A percentile compares a stretch with the other conserved stretches of the same genome.
phyloP scores from a whole-genome alignment of 2,888 invertebrate species.

The Cosmopolites sordidus region DNA sequence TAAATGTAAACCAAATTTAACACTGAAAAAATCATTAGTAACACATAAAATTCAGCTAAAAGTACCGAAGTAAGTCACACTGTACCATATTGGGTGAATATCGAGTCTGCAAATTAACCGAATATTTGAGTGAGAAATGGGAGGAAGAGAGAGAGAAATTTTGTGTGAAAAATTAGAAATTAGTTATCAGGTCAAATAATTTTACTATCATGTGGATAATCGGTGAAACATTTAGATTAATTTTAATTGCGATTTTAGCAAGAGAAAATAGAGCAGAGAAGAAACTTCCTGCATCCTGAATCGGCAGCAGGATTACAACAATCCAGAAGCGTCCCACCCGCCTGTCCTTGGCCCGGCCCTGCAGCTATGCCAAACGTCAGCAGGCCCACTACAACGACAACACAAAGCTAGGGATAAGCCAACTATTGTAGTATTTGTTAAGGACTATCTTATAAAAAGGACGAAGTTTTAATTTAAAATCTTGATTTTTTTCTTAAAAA shows the following conservation, averaged over 20 bases:
- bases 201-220: too few species aligned
- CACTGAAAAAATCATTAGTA: too few species aligned
- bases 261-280: constrained; percentile 75
- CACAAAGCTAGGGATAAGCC: constrained; percentile 28
- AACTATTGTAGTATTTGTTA: constrained; percentile 25
- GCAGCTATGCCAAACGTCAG: constrained; percentile 61
- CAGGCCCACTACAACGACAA: constrained; percentile 15
- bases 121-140: too few species aligned
- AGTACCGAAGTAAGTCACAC: too few species aligned
- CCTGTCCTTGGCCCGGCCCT: constrained; percentile 78
- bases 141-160: too few species aligned
- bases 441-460: constrained; percentile 21
- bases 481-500: neutral
- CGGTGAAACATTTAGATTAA: neutral
- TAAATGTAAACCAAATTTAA: too few species aligned
- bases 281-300: constrained; percentile 84
- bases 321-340: constrained; percentile 52
- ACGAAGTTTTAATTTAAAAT: constrained; percentile 16
- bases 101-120: too few species aligned
- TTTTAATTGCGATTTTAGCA: constrained; percentile 49
- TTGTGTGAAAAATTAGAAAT: too few species aligned
- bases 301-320: constrained; percentile 63
- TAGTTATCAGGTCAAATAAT: too few species aligned
- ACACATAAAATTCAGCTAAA: too few species aligned
- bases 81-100: too few species aligned